Conservation (phyloP, 2,113 vertebrate genomes). For the Anguilla rostrata region DNA sequence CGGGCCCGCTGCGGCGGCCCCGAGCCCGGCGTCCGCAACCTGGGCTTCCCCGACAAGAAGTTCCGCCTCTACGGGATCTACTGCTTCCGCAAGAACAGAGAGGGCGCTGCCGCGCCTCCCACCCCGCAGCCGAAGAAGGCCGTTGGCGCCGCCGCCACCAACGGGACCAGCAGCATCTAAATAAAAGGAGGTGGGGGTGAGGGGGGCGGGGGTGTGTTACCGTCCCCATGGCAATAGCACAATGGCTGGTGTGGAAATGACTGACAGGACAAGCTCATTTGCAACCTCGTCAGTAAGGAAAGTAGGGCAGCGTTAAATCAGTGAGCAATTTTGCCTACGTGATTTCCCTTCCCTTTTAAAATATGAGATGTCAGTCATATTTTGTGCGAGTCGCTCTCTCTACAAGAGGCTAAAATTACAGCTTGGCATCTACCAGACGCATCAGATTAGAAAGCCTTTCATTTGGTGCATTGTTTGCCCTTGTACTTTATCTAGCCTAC, state of each 20-base stretch:
- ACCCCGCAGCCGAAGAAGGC: constrained; percentile 15
- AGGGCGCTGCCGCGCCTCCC: background rate
- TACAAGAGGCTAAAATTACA: constrained; percentile 37
- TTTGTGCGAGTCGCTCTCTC: constrained; percentile 43
- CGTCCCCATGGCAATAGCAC: constrained; percentile 42
- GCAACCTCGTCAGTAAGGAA: constrained; percentile 37
- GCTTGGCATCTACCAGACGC: constrained; percentile 39
- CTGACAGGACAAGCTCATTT: constrained; percentile 47
- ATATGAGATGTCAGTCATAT: constrained; percentile 48
- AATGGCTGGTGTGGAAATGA: constrained; percentile 49
- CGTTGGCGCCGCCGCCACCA: background rate
- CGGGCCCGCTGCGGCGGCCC: constrained; percentile 84
- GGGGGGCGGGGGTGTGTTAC: constrained; percentile 11
- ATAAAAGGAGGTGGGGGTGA: background rate
- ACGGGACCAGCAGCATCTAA: constrained; percentile 35
- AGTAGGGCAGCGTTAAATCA: constrained; percentile 43
- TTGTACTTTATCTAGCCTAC: constrained; percentile 17
- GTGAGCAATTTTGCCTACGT: constrained; percentile 47
- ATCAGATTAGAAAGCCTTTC: constrained; percentile 40
- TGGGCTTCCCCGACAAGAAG: constrained; percentile 89
- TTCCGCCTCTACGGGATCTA: constrained; percentile 89
- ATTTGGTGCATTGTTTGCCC: constrained; percentile 41
- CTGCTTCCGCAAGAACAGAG: constrained; percentile 73
- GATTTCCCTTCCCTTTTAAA: constrained; percentile 44
- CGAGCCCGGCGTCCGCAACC: constrained; percentile 82